Conservation (phyloP, 2,797 vertebrate species). For the Cyclopterus lumpus region DNA sequence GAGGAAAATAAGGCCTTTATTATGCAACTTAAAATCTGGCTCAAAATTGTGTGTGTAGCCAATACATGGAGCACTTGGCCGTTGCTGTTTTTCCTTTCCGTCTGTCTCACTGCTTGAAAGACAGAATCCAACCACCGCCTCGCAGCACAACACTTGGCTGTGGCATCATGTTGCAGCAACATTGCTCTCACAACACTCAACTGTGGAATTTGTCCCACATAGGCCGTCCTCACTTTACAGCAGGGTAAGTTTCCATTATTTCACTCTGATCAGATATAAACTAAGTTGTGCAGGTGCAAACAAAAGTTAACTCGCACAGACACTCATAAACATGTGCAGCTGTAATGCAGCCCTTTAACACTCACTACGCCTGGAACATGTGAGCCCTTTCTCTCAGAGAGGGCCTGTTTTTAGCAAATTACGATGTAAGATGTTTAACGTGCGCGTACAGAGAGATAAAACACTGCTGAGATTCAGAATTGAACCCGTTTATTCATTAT, state of each 20-base stretch:
- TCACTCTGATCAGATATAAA: not conserved
- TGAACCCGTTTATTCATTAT: constrained; percentile 51
- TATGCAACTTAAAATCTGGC: not conserved
- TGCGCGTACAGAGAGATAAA: constrained; percentile 6
- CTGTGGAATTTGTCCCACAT: constrained; percentile 20
- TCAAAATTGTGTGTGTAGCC: not conserved
- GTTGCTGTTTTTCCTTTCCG: constrained; percentile 3
- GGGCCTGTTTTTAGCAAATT: not conserved
- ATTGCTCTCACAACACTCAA: constrained; percentile 15
- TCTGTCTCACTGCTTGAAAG: constrained; percentile 2
- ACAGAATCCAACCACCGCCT: constrained; percentile 30
- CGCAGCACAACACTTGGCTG: constrained; percentile 44
- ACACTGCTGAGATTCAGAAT: constrained; percentile 35
- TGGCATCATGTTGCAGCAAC: constrained; percentile 41
- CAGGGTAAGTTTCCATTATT: constrained; percentile 7
- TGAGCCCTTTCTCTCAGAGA: not conserved
- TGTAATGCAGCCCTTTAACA: not conserved
- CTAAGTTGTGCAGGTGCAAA: constrained; percentile 26
- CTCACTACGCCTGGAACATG: not conserved
- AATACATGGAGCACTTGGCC: not conserved
- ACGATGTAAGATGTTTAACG: not conserved
- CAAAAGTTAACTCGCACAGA: not conserved
- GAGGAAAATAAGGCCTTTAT: not conserved
- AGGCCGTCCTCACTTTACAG: constrained; percentile 3
- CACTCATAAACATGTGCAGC: not conserved